These are phyloP conservation scores for Xenopus laevis DNA, from an alignment of 2,113 vertebrate genomes.

Conservation along the genomic window DNA sequence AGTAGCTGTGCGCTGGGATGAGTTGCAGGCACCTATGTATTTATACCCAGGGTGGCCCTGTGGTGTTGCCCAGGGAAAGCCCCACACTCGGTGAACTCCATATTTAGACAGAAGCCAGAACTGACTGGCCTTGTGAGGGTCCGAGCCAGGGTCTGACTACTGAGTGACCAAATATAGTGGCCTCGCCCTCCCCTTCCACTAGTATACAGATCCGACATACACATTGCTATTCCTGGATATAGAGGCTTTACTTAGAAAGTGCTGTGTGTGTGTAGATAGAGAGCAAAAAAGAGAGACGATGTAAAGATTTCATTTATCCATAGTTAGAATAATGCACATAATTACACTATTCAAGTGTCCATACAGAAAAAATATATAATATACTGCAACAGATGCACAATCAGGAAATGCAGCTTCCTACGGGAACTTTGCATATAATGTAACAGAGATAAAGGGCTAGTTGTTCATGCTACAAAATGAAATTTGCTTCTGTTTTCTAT, in stretches of 20 bases:
- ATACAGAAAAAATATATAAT: too few relatives aligned
- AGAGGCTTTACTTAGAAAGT: constrained; percentile 44
- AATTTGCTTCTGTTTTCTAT: too few relatives aligned
- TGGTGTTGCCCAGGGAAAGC: constrained; percentile 16
- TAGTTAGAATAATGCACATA: too few relatives aligned
- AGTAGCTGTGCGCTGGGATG: constrained; percentile 28
- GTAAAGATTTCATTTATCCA: too few relatives aligned
- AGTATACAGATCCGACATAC: constrained; percentile 38
- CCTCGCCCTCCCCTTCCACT: constrained; percentile 24
- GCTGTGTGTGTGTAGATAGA: constrained; percentile 32
- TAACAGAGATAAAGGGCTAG: too few relatives aligned
- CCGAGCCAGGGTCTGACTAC: constrained; percentile 36
- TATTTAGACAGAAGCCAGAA: constrained; percentile 44
- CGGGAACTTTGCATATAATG: too few relatives aligned
- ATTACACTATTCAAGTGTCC: too few relatives aligned
- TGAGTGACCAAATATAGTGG: constrained; percentile 39
- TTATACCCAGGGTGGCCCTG: constrained; percentile 28
- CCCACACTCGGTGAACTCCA: constrained; percentile 35
- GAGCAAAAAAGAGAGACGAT: too few relatives aligned
- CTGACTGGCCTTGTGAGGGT: constrained; percentile 37
- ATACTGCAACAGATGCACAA: too few relatives aligned
- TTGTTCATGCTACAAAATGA: too few relatives aligned
- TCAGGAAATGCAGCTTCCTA: too few relatives aligned
- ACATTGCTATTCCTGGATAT: constrained; percentile 44
- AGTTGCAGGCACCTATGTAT: constrained; percentile 6